These are phyloP conservation scores for Ivindomyrus marchei DNA, from an alignment of 2,113 vertebrate genomes.

Conservation along the genomic window DNA sequence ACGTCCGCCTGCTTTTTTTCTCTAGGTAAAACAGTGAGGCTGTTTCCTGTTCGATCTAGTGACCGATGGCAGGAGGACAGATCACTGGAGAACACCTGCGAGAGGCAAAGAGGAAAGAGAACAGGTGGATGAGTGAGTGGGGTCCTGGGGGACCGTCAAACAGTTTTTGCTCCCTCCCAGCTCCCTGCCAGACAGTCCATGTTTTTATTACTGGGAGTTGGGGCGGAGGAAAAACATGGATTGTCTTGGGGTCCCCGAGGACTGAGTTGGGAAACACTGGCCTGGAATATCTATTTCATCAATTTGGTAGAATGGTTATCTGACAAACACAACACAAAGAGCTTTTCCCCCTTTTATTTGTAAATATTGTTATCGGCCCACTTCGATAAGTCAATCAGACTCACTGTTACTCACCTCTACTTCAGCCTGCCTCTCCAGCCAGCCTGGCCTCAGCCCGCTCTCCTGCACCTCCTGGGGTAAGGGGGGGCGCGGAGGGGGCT, in stretches of 20 bases:
- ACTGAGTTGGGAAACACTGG: neutral
- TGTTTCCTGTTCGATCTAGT: neutral
- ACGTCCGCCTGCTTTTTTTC: neutral
- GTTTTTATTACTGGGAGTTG: neutral
- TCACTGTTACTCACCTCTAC: constrained; percentile 43
- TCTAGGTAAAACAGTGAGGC: neutral
- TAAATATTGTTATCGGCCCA: neutral
- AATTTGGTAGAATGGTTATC: neutral
- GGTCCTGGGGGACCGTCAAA: neutral
- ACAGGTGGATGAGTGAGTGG: constrained; percentile 7
- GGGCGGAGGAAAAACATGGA: neutral
- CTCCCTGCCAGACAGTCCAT: neutral
- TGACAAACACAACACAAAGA: neutral
- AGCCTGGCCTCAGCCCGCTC: constrained; percentile 33
- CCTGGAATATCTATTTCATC: neutral
- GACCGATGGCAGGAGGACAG: constrained; percentile 5
- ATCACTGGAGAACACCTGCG: constrained; percentile 1
- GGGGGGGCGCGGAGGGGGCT: constrained; percentile 54
- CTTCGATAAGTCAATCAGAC: neutral
- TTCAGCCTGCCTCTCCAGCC: constrained; percentile 37
- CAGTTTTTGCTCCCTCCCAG: neutral
- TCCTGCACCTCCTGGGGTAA: constrained; percentile 55
- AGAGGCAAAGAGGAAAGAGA: constrained; percentile 4
- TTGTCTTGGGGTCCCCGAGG: neutral
- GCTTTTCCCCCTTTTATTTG: neutral